Conservation (phyloP, 2,797 vertebrate genomes). For the Decapterus maruadsi region DNA sequence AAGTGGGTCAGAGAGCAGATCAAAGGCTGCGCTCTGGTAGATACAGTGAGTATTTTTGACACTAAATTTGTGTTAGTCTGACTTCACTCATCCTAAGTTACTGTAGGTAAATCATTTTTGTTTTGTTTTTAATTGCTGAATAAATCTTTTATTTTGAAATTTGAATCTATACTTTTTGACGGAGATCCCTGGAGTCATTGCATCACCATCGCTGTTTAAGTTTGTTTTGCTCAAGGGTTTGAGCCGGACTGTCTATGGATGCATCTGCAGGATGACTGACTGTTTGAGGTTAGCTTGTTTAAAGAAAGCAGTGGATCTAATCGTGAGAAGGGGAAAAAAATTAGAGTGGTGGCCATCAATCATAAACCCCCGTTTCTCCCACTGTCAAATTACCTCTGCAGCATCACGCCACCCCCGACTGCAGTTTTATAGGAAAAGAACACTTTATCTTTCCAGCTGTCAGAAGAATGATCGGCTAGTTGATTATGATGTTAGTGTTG, state of each 20-base stretch:
- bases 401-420: conserved; percentile 44
- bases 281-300: conserved; percentile 63
- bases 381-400: conserved; percentile 65
- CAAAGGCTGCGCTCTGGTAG: conserved; percentile 54
- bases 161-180: not conserved
- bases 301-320: conserved; percentile 61
- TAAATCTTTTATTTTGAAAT: not conserved
- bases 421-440: conserved; percentile 51
- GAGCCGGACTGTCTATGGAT: conserved; percentile 11
- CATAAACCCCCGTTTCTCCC: conserved; percentile 52
- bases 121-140: not conserved
- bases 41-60: conserved; percentile 36
- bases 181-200: not conserved
- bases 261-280: conserved; percentile 44
- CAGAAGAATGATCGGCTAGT: conserved; percentile 57
- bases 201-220: conserved; percentile 15
- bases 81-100: not conserved
- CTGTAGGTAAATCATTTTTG: not conserved
- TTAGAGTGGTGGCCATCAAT: conserved; percentile 56
- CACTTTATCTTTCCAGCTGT: conserved; percentile 64
- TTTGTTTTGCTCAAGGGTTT: conserved; percentile 13
- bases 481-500: conserved; percentile 61
- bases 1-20: conserved; percentile 64
- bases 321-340: conserved; percentile 27
- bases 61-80: conserved; percentile 16